Conservation (phyloP, 2,113 vertebrate species). For the Scomber colias region DNA sequence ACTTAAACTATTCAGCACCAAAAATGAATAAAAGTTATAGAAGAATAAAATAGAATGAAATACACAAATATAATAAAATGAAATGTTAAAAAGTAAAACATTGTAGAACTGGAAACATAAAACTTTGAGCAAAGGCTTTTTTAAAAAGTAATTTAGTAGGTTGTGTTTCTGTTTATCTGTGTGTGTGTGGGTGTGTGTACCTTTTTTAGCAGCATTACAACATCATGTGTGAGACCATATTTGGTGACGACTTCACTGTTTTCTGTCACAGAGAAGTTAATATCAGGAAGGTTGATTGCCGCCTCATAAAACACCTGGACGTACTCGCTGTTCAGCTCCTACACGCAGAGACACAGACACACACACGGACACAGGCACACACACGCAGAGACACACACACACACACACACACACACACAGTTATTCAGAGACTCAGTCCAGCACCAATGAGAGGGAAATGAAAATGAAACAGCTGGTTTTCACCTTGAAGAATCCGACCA, state of each 20-base stretch:
- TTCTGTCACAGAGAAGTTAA: constrained; percentile 86
- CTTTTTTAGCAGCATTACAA: constrained; percentile 88
- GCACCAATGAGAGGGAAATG: background rate
- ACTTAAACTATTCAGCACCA: too few relatives aligned
- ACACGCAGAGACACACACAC: constrained; percentile 48
- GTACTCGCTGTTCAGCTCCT: constrained; percentile 85
- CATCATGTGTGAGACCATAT: constrained; percentile 83
- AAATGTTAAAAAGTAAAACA: too few relatives aligned
- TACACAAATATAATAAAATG: too few relatives aligned
- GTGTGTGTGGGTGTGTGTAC: constrained; percentile 71
- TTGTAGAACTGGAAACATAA: too few relatives aligned
- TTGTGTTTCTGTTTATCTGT: too few relatives aligned
- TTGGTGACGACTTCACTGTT: constrained; percentile 72
- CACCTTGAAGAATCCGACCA: constrained; percentile 95
- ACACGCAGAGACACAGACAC: constrained; percentile 50
- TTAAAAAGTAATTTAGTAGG: too few relatives aligned
- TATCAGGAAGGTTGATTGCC: constrained; percentile 88
- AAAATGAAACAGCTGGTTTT: background rate
- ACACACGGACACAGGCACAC: constrained; percentile 49
- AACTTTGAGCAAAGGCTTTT: too few relatives aligned
- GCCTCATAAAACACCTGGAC: constrained; percentile 85
- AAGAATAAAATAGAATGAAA: too few relatives aligned
- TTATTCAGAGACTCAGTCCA: background rate
- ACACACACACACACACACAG: constrained; percentile 48
- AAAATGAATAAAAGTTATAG: too few relatives aligned